phyloP scores from a whole-genome alignment of 1,140 invertebrate genomes.

The Yoshiicerus persimilis region DNA sequence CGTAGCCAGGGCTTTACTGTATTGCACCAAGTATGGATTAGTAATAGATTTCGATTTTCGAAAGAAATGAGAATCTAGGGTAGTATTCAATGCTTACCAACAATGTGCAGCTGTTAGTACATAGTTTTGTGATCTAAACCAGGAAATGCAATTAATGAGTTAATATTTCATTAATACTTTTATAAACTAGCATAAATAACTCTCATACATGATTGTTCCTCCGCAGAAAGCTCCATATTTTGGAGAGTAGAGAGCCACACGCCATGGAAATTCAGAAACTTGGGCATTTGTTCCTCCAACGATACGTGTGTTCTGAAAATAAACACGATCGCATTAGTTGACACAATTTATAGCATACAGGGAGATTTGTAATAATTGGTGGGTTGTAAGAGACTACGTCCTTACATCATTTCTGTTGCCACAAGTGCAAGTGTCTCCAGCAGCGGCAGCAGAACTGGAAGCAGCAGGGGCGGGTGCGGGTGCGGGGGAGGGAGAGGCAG shows the following conservation, averaged over 20 bases:
- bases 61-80: too few species aligned
- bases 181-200: background rate
- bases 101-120: constrained; percentile 63
- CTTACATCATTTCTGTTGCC: constrained; percentile 28
- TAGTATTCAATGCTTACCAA: background rate
- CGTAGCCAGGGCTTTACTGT: background rate
- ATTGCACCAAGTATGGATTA: too few species aligned
- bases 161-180: background rate
- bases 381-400: too few species aligned
- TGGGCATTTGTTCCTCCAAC: constrained; percentile 63
- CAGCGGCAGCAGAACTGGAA: background rate
- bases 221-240: constrained; percentile 54
- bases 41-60: background rate
- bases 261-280: constrained; percentile 66
- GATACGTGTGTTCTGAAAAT: constrained; percentile 57
- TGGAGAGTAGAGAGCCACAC: constrained; percentile 5
- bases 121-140: constrained; percentile 60
- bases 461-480: background rate
- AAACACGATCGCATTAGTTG: background rate
- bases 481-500: background rate
- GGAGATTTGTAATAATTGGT: background rate
- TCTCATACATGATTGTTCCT: constrained; percentile 50
- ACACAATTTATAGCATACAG: background rate
- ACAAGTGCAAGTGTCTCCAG: background rate
- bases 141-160: constrained; percentile 58